Evolutionary conservation across 2,888 invertebrate genomes (phyloP).

Genomic region (Drosophila tripunctata): DNA sequence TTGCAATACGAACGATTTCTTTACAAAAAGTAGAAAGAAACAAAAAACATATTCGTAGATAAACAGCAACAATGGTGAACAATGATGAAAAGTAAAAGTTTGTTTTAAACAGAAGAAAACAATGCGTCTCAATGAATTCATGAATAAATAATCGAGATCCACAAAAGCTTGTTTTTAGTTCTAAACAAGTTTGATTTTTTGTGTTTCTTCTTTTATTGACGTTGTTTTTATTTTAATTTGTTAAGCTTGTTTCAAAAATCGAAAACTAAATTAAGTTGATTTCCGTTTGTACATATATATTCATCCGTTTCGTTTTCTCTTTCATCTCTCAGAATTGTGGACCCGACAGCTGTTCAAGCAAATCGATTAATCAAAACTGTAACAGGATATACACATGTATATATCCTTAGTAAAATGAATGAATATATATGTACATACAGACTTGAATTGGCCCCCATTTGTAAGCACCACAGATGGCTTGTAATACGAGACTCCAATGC

Average conservation of each 20-base stretch:
- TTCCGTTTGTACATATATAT: no score
- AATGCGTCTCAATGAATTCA: constrained; percentile 60
- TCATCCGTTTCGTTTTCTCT: no score
- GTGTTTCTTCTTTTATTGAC: constrained; percentile 19
- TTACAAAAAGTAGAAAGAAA: no score
- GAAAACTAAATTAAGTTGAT: constrained; percentile 6
- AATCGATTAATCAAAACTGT: constrained; percentile 1
- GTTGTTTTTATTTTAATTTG: constrained; percentile 19
- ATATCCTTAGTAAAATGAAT: background rate
- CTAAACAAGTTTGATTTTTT: constrained; percentile 60
- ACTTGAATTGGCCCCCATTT: background rate
- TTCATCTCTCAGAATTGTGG: constrained; percentile 8
- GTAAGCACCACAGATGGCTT: constrained; percentile 4
- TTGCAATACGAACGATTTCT: constrained; percentile 67
- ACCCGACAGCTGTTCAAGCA: background rate
- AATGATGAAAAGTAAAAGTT: constrained; percentile 74
- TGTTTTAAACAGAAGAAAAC: constrained; percentile 56
- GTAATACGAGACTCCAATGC: constrained; percentile 67
- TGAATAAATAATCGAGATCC: constrained; percentile 58
- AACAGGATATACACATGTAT: background rate
- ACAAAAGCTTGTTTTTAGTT: constrained; percentile 47
- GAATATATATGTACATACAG: background rate
- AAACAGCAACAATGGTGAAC: constrained; percentile 48
- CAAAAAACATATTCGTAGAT: constrained; percentile 13
- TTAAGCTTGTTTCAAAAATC: constrained; percentile 13